Conservation (phyloP, 2,113 vertebrate genomes). For the Catagonus wagneri region DNA sequence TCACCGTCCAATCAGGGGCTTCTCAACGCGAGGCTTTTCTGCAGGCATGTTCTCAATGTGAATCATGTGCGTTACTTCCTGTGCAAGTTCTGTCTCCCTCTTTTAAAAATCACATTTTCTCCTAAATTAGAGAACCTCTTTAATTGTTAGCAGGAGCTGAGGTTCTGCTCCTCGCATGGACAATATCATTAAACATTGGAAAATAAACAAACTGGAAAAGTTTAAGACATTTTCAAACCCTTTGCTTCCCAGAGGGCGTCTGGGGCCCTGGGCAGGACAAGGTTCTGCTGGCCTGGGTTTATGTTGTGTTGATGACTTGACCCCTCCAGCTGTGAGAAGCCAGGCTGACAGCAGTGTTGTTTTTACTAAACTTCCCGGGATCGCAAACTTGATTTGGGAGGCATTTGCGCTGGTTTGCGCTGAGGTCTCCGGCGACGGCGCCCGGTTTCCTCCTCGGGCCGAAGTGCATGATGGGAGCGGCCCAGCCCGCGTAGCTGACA, state of each 20-base stretch:
- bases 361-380: constrained; percentile 78
- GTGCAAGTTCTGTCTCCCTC: not conserved
- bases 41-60: not conserved
- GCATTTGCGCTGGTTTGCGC: constrained; percentile 72
- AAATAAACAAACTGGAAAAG: constrained; percentile 84
- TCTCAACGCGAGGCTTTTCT: not conserved
- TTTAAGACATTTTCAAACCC: constrained; percentile 83
- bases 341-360: constrained; percentile 81
- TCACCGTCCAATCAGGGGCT: not conserved
- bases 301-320: constrained; percentile 81
- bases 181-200: constrained; percentile 82
- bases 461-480: constrained; percentile 70
- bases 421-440: constrained; percentile 65
- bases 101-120: constrained; percentile 65
- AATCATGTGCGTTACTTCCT: constrained; percentile 54
- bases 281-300: constrained; percentile 78
- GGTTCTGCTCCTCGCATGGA: constrained; percentile 78
- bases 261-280: constrained; percentile 71
- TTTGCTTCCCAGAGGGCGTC: constrained; percentile 80
- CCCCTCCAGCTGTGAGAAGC: constrained; percentile 83
- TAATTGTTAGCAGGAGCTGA: constrained; percentile 82
- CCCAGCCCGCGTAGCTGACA: constrained; percentile 63
- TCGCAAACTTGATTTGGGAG: constrained; percentile 69
- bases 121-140: constrained; percentile 77
- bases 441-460: constrained; percentile 38